Base-by-base conservation (phyloP, 64 coral and sea anemone genomes). In the Actinia equina region DNA sequence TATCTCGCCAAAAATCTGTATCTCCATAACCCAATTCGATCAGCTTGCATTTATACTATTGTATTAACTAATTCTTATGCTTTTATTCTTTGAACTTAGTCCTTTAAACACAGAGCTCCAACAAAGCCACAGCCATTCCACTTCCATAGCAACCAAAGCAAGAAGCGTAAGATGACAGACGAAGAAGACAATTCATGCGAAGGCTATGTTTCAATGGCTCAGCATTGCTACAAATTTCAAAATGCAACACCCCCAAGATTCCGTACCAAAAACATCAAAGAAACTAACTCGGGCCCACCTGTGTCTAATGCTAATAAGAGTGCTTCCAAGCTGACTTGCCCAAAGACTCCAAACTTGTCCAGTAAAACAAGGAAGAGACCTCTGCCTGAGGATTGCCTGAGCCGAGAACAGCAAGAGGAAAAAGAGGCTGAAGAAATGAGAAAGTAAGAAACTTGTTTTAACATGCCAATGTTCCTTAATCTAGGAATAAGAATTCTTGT, bases 41-140 rank as follows among this genome's bases (percentile, higher is more conserved):
- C 46, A 49, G 46, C 46, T 49, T 49, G 4, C 4, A 49, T 49
- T 6, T 49, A 49, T 2, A 49, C 7, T 49, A 49, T 63, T 2
- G 17, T 20, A 63, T 17, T 63, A 6, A 20, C 0, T 63, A 63
- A 2, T 65, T 10, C n/a, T 7, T 65, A 65, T 65, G 19, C 22
- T 18, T 17, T 44, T 37, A 23, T 54, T 74, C 54, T 44, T 85
- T 20, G 17, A 46, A 19, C 63, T 27, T 80, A 95, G 93, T 91
- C 89, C 22, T 95, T 94, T 59, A 95, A 95, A 55, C 93, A 89
- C 77, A 91, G 83, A 51, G 86, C 85, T 67, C 85, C 86, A 25
- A 99, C 97, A 20, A 71, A 89, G 45, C 97, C 93, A 63, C 79
- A 90, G 22, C 97, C 97, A 57, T 99, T 99, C 86, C 89, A 93